These are phyloP conservation scores for Onychorhynchus coronatus DNA, from an alignment of 2,113 vertebrate species.

Conservation along the genomic window DNA sequence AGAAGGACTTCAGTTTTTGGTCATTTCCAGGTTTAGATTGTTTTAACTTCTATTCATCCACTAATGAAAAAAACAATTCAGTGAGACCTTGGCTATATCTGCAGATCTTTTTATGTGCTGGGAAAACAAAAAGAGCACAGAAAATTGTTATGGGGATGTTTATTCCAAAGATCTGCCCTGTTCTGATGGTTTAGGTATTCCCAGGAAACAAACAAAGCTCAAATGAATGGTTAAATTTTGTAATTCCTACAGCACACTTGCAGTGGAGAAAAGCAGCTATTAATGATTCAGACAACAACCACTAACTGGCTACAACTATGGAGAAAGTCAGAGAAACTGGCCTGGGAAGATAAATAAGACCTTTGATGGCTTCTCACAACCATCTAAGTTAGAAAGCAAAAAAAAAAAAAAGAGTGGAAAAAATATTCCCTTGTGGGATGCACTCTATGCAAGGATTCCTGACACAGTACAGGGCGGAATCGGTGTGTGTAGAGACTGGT, in stretches of 20 bases:
- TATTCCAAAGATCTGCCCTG: background rate
- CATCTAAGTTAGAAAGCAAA: background rate
- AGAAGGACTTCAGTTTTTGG: background rate
- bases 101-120: background rate
- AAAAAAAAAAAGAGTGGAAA: background rate
- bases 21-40: background rate
- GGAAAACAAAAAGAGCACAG: background rate
- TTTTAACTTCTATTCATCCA: background rate
- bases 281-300: background rate
- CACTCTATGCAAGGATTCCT: background rate
- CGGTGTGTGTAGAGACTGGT: background rate
- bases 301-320: background rate
- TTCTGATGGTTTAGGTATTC: background rate
- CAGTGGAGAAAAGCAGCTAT: background rate
- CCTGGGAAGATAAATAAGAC: background rate
- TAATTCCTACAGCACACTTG: background rate
- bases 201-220: background rate
- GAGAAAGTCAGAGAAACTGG: background rate
- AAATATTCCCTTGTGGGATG: accelerated
- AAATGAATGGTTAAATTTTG: background rate
- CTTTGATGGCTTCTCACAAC: background rate
- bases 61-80: background rate
- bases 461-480: background rate
- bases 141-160: background rate
- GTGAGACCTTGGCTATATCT: background rate